These are phyloP conservation scores for Eurytoma adleriae DNA, from an alignment of 2,888 invertebrate genomes.

Conservation along the genomic window DNA sequence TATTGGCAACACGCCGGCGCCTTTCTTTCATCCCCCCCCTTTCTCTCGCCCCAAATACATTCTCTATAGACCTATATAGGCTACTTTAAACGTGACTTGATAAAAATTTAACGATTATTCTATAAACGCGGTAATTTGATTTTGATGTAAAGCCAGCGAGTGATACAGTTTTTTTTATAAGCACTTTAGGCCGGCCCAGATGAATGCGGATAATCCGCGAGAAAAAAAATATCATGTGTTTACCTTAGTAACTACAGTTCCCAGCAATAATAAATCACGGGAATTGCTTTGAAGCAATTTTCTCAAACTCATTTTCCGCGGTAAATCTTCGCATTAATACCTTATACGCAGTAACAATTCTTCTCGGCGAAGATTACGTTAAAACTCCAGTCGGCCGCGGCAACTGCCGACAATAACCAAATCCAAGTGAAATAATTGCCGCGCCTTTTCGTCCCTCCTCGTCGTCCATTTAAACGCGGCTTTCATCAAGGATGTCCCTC, in stretches of 20 bases:
- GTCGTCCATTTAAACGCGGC: background rate
- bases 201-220: too few species aligned
- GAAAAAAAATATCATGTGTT: too few species aligned
- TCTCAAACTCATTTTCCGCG: background rate
- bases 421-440: conserved; percentile 10
- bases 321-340: background rate
- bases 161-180: too few species aligned
- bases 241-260: too few species aligned
- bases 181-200: too few species aligned
- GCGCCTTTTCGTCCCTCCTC: background rate
- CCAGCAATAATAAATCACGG: too few species aligned
- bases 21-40: conserved; percentile 27
- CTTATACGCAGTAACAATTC: background rate
- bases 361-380: background rate
- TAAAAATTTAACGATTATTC: conserved; percentile 41
- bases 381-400: background rate
- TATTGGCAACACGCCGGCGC: background rate
- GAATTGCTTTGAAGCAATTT: background rate
- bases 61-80: too few species aligned
- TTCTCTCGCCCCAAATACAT: background rate
- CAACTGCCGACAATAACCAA: conserved; percentile 6
- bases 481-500: conserved; percentile 9
- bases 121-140: conserved; percentile 1
- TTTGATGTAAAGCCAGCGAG: too few species aligned
- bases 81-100: conserved; percentile 31